Base-by-base conservation (phyloP, 2,113 vertebrate species). In the mouse (Mus musculus) region DNA sequence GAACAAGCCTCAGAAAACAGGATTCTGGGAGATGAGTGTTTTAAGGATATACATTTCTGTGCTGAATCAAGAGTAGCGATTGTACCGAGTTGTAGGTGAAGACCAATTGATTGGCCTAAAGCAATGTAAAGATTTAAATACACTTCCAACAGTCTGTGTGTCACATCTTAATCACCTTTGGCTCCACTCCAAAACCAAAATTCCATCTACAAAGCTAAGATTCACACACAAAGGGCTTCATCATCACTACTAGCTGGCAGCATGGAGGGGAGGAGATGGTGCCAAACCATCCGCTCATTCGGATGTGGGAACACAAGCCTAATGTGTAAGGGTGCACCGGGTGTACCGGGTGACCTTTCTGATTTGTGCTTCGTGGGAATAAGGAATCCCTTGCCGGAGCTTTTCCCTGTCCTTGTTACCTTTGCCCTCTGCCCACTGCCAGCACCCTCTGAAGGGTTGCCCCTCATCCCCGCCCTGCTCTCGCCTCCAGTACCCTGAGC, bases 41-140 rank as follows among this genome's bases (percentile, higher is more conserved):
- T 61, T 17, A 26, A 86, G 89, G 49, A 1, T 49, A 82, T 17
- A 30, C 89, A 78, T 30, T 39, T 88, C 24, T 80, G 2, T 73
- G 63, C 30, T 19, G 49, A 87, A 78, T 78, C 61, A 90, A 88
- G 22, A 84, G 59, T 39, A 85, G 75, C 52, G 84, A 56, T 78
- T 39, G 61, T 81, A 39, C 67, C 63, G 67, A 26, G 22, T 46
- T 59, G n/a, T 89, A 88, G 92, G 59, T 72, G 80, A 77, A 80
- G 59, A 52, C 42, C 71, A 80, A 7, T 26, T 76, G 73, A 61
- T 84, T 33, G 71, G 85, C 72, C 81, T 42, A 76, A 93, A 93
- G 73, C 91, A 96, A 96, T 84, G 63, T 24, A 67, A 84, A 96
- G 80, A 88, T 77, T 85, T 91, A 90, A 94, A 90, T 93, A 82